Conservation (phyloP, 2,113 vertebrate species). For the Hemicordylus capensis region DNA sequence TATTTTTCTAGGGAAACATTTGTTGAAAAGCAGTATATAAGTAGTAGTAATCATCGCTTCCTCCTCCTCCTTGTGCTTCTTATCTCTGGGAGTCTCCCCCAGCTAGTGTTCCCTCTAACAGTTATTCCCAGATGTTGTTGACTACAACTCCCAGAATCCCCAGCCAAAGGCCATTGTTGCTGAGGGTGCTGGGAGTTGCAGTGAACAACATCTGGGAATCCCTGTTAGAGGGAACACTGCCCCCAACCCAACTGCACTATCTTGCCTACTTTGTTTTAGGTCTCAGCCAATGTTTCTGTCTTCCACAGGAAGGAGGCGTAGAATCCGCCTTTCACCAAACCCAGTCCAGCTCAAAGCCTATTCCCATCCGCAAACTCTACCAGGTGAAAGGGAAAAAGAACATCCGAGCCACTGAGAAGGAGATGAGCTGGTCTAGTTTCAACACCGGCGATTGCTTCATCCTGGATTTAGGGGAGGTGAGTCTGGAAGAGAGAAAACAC, state of each 20-base stretch:
- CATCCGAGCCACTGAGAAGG: slow-evolving; percentile 85
- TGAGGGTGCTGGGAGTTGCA: too few species aligned
- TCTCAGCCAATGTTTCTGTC: neutral
- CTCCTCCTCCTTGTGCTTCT: neutral
- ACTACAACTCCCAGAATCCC: too few species aligned
- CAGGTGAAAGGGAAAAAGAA: slow-evolving; percentile 92
- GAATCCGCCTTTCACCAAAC: slow-evolving; percentile 62
- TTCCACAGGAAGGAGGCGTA: slow-evolving; percentile 69
- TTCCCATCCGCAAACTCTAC: slow-evolving; percentile 77
- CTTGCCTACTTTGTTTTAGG: neutral
- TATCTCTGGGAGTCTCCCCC: neutral
- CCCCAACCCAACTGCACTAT: neutral
- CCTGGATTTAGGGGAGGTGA: slow-evolving; percentile 84
- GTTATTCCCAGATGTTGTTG: too few species aligned
- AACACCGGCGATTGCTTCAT: slow-evolving; percentile 94
- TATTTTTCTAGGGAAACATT: too few species aligned
- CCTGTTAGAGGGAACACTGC: too few species aligned
- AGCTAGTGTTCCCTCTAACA: too few species aligned
- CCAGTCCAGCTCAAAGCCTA: rapidly evolving
- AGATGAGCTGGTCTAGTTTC: slow-evolving; percentile 86
- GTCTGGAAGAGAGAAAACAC: neutral
- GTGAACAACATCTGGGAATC: too few species aligned
- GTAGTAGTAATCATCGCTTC: too few species aligned
- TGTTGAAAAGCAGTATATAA: too few species aligned
- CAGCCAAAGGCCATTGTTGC: too few species aligned